Evolutionary conservation across 1,140 invertebrate genomes (phyloP).

Genomic region (Coelopa frigida): DNA sequence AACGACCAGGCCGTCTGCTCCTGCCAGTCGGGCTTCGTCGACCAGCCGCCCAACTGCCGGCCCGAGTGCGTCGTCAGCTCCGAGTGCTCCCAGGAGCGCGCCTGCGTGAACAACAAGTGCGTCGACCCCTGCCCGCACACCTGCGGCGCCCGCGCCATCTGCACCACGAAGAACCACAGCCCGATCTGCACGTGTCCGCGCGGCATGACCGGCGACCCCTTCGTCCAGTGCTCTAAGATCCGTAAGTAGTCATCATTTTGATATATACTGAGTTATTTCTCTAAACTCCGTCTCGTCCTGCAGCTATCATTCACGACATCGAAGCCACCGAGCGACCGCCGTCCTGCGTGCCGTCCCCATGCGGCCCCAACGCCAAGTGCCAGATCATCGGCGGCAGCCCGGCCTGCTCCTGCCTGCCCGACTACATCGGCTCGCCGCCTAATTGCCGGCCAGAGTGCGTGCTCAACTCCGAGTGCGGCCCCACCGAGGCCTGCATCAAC

Average conservation of each 20-base stretch:
- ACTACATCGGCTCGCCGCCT: slow-evolving; percentile 67
- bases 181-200: slow-evolving; percentile 56
- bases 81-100: slow-evolving; percentile 60
- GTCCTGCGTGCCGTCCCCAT: slow-evolving; percentile 70
- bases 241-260: slow-evolving; percentile 43
- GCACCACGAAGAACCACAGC: slow-evolving; percentile 55
- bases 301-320: slow-evolving; percentile 31
- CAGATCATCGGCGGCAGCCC: slow-evolving; percentile 61
- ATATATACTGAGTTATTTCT: neutral
- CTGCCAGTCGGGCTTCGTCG: slow-evolving; percentile 63
- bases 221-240: slow-evolving; percentile 47
- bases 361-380: slow-evolving; percentile 74
- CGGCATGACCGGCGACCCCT: slow-evolving; percentile 61
- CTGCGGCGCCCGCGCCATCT: slow-evolving; percentile 56
- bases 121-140: slow-evolving; percentile 64
- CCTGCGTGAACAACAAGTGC: slow-evolving; percentile 65
- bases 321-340: slow-evolving; percentile 54
- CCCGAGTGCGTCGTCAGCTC: slow-evolving; percentile 59
- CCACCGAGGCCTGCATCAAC: slow-evolving; percentile 59
- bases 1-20: slow-evolving; percentile 59
- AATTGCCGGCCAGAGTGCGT: slow-evolving; percentile 71
- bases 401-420: slow-evolving; percentile 68
- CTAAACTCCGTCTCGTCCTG: neutral
- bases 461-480: slow-evolving; percentile 66
- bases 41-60: slow-evolving; percentile 69